These are phyloP conservation scores for Acyrthosiphon pisum DNA, from an alignment of 1,140 invertebrate genomes.

Conservation along the genomic window DNA sequence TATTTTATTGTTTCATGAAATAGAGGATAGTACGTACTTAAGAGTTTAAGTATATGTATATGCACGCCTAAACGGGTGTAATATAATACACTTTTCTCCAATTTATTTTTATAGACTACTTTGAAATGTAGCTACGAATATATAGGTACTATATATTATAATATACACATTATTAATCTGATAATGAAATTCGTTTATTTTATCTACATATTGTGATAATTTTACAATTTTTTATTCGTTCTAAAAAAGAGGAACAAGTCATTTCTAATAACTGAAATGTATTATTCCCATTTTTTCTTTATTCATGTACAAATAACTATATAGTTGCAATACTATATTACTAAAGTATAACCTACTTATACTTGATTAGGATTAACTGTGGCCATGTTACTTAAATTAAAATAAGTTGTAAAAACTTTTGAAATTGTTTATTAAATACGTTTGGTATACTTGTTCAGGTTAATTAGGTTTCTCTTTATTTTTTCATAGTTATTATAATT, in stretches of 20 bases:
- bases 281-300: not conserved
- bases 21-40: not conserved
- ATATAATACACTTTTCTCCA: not conserved
- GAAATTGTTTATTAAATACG: not conserved
- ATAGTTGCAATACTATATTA: not conserved
- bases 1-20: constrained; percentile 14
- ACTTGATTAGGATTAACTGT: not conserved
- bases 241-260: not conserved
- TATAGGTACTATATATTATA: not conserved
- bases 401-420: not conserved
- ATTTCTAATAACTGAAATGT: not conserved
- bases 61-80: not conserved
- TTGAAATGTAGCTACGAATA: not conserved
- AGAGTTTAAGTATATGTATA: not conserved
- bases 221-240: not conserved
- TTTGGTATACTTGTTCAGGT: not conserved
- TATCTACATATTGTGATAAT: not conserved
- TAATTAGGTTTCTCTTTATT: constrained; percentile 1
- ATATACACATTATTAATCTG: not conserved
- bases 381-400: not conserved
- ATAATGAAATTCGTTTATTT: not conserved
- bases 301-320: not conserved
- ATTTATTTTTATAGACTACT: constrained; percentile 27
- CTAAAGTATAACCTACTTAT: not conserved
- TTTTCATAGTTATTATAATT: constrained; percentile 3